These are phyloP conservation scores for Stomorhina lunata DNA, from an alignment of 2,888 invertebrate species.

Conservation along the genomic window DNA sequence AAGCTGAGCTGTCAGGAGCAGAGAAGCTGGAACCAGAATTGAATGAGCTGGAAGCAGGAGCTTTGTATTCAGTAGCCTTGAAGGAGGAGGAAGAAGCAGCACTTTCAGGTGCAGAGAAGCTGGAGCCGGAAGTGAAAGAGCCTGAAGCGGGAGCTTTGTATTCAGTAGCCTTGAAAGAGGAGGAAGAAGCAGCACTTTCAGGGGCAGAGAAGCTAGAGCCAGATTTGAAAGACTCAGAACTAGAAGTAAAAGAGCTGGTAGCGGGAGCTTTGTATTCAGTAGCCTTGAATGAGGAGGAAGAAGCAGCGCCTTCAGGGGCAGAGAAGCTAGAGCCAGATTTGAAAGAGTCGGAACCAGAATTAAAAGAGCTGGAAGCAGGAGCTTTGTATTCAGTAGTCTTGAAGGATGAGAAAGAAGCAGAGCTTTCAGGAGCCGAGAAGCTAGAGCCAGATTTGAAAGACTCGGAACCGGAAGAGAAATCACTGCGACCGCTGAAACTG, in stretches of 20 bases:
- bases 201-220: conserved; percentile 10
- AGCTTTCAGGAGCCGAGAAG: neutral
- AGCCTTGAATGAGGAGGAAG: neutral
- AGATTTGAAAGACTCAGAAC: conserved; percentile 41
- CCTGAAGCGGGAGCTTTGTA: conserved; percentile 36
- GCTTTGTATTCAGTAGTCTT: conserved; percentile 7
- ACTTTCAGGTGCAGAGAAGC: conserved; percentile 43
- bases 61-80: conserved; percentile 18
- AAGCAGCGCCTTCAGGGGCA: conserved; percentile 33
- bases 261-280: conserved; percentile 1
- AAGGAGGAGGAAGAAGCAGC: conserved; percentile 40
- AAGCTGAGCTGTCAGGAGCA: conserved; percentile 44
- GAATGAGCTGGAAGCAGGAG: conserved; percentile 32
- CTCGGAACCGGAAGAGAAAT: conserved; percentile 32
- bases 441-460: conserved; percentile 3
- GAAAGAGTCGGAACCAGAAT: neutral
- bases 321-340: conserved; percentile 26
- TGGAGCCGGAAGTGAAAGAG: conserved; percentile 8
- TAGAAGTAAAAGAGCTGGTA: neutral
- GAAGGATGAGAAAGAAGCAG: conserved; percentile 14
- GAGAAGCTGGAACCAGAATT: conserved; percentile 6
- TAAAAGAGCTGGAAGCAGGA: neutral
- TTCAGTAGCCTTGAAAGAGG: conserved; percentile 1
- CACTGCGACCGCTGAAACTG: neutral
- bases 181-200: neutral